Conservation (phyloP, 1,140 invertebrate genomes). For the Drosophila yakuba region DNA sequence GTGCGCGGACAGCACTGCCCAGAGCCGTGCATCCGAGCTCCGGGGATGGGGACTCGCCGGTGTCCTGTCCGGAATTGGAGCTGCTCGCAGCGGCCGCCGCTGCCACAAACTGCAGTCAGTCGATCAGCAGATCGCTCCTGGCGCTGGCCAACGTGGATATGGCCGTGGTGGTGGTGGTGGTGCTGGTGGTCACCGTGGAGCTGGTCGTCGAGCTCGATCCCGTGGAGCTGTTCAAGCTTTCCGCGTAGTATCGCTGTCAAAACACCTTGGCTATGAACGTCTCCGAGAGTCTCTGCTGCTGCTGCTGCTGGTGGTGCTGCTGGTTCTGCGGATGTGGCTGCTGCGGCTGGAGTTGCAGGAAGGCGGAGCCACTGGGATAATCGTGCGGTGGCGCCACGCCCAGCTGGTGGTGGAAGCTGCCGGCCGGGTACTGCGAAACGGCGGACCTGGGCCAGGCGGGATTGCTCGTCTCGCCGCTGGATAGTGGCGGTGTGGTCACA, state of each 20-base stretch:
- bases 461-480: constrained; percentile 72
- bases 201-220: constrained; percentile 19
- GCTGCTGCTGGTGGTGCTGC: constrained; percentile 49
- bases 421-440: constrained; percentile 34
- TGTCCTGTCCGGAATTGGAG: constrained; percentile 29
- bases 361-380: constrained; percentile 61
- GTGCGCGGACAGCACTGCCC: constrained; percentile 67
- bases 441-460: constrained; percentile 64
- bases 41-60: constrained; percentile 21
- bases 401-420: constrained; percentile 47
- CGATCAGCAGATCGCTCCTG: constrained; percentile 42
- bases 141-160: constrained; percentile 9
- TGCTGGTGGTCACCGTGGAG: constrained; percentile 11
- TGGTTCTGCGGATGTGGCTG: constrained; percentile 28
- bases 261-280: constrained; percentile 84
- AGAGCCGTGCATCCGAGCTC: constrained; percentile 59
- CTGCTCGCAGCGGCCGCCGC: constrained; percentile 43
- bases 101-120: constrained; percentile 55
- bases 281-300: constrained; percentile 62
- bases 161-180: constrained; percentile 7
- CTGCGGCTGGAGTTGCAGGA: constrained; percentile 51
- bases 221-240: constrained; percentile 61
- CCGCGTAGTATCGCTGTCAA: constrained; percentile 84
- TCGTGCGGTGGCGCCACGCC: constrained; percentile 48
- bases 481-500: constrained; percentile 76